These are phyloP conservation scores for Meriones unguiculatus DNA, from an alignment of 2,113 vertebrate species.

Conservation along the genomic window DNA sequence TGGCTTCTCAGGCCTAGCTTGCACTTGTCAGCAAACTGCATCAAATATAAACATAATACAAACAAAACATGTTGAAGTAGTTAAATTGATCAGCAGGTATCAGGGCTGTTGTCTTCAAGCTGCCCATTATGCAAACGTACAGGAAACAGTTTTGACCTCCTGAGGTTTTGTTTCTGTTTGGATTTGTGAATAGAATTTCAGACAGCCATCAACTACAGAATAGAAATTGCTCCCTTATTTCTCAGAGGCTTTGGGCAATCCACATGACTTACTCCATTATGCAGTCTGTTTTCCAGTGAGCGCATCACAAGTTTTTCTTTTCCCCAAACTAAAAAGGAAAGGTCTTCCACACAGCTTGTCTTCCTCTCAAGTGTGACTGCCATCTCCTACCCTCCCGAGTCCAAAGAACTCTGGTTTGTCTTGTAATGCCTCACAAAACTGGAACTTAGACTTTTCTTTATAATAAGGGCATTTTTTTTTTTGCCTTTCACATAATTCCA, in stretches of 20 bases:
- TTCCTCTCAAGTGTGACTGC: slow-evolving; percentile 92
- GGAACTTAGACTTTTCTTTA: slow-evolving; percentile 87
- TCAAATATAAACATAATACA: slow-evolving; percentile 93
- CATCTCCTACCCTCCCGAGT: slow-evolving; percentile 89
- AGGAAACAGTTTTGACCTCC: slow-evolving; percentile 96
- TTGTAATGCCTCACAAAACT: slow-evolving; percentile 91
- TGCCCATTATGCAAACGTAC: slow-evolving; percentile 95
- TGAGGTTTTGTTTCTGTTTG: slow-evolving; percentile 99
- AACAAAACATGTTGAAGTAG: slow-evolving; percentile 93
- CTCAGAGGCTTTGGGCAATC: slow-evolving; percentile 95
- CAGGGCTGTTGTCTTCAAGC: slow-evolving; percentile 91
- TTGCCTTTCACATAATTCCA: slow-evolving; percentile 85
- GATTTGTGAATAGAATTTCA: slow-evolving; percentile 99
- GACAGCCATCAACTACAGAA: slow-evolving; percentile 97
- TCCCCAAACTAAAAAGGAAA: slow-evolving; percentile 91
- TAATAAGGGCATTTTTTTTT: slow-evolving; percentile 86
- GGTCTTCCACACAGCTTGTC: slow-evolving; percentile 91
- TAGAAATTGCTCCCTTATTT: slow-evolving; percentile 99
- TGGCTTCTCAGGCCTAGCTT: slow-evolving; percentile 89
- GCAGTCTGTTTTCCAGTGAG: slow-evolving; percentile 99
- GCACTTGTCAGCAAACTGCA: slow-evolving; percentile 91
- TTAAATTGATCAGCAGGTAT: slow-evolving; percentile 97
- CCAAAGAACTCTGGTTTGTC: slow-evolving; percentile 87
- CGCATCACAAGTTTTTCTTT: slow-evolving; percentile 96
- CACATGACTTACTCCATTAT: slow-evolving; percentile 97